phyloP scores from a whole-genome alignment of 2,888 invertebrate genomes.

The Phytoseiulus persimilis region DNA sequence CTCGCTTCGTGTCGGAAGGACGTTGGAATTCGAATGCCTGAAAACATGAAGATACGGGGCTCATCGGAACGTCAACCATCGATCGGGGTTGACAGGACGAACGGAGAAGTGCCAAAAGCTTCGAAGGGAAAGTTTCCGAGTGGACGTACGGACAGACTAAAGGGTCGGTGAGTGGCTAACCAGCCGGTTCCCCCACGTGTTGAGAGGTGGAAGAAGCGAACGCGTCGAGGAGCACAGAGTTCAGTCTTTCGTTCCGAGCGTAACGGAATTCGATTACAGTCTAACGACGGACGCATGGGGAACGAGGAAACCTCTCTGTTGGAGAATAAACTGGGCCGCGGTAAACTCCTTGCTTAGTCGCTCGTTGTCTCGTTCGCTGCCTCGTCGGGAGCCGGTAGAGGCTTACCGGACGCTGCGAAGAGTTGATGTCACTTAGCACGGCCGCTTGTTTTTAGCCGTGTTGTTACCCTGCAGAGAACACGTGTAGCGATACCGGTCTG shows the following conservation, averaged over 20 bases:
- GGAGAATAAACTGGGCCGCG: no score
- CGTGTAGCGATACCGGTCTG: no score
- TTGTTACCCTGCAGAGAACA: no score
- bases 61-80: no score
- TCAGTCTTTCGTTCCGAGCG: not conserved
- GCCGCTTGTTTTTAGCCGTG: no score
- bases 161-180: not conserved
- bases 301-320: not conserved
- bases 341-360: no score
- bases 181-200: not conserved
- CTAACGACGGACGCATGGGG: not conserved
- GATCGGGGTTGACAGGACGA: not conserved
- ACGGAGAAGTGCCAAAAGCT: not conserved
- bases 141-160: not conserved
- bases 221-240: not conserved
- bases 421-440: no score
- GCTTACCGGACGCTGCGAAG: no score
- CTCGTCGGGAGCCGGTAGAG: no score
- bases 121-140: not conserved
- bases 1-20: not conserved
- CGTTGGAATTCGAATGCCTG: no score
- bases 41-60: no score
- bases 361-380: no score
- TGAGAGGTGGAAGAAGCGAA: not conserved
- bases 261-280: constrained; percentile 5